phyloP scores from a whole-genome alignment of 2,888 invertebrate species.

The Tinea pellionella region DNA sequence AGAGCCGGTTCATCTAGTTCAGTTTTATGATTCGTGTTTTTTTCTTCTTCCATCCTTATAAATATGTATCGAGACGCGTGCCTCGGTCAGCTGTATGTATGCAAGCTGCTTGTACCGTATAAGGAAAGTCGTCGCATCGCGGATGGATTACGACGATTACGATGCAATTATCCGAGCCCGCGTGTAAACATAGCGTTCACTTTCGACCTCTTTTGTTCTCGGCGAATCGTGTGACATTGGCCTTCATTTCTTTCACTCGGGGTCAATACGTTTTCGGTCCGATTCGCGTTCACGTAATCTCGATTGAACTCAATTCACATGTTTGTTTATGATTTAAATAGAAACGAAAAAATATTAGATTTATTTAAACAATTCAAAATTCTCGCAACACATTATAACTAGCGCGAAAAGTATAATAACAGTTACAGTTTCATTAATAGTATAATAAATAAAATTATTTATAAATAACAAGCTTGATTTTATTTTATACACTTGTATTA shows the following conservation, averaged over 20 bases:
- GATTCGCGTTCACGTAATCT: background rate
- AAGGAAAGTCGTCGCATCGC: slow-evolving; percentile 48
- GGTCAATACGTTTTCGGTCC: background rate
- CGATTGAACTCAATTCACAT: too few species aligned
- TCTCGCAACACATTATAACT: too few species aligned
- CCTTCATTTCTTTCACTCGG: slow-evolving; percentile 30
- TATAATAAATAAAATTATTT: too few species aligned
- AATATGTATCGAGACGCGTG: slow-evolving; percentile 61
- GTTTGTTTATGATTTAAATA: too few species aligned
- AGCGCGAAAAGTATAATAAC: too few species aligned
- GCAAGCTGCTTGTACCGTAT: slow-evolving; percentile 60
- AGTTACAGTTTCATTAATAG: too few species aligned
- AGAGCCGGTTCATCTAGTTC: slow-evolving; percentile 28
- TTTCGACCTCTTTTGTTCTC: slow-evolving; percentile 63
- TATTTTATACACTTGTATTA: too few species aligned
- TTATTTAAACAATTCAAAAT: too few species aligned
- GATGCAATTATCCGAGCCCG: slow-evolving; percentile 58
- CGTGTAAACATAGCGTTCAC: slow-evolving; percentile 47
- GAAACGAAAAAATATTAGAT: too few species aligned
- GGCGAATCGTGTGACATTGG: slow-evolving; percentile 47
- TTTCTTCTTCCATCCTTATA: slow-evolving; percentile 27
- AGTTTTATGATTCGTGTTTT: slow-evolving; percentile 47
- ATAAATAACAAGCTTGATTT: too few species aligned
- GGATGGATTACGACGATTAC: slow-evolving; percentile 62
- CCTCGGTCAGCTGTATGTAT: slow-evolving; percentile 62